Evolutionary conservation across 37 sponge, comb jelly and placozoan species (phyloP).

Genomic region (Sycon ciliatum): DNA sequence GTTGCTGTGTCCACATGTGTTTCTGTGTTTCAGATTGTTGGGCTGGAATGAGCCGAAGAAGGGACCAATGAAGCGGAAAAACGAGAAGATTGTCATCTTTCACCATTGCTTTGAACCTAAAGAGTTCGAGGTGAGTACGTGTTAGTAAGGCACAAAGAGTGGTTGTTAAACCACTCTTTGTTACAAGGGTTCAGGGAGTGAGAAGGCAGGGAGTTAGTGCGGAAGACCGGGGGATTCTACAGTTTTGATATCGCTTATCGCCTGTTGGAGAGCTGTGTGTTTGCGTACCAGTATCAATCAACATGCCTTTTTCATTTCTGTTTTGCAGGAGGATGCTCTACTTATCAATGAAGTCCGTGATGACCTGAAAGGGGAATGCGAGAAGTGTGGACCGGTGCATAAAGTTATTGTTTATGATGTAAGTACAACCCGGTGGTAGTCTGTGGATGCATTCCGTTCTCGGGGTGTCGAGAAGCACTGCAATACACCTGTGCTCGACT

Average conservation of each 20-base stretch:
- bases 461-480: no score
- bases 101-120: conserved; percentile 74
- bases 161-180: no score
- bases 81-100: conserved; percentile 73
- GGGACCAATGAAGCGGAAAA: conserved; percentile 44
- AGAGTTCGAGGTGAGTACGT: conserved; percentile 77
- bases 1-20: conserved; percentile 5
- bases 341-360: conserved; percentile 69
- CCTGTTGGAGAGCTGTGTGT: not conserved
- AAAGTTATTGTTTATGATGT: conserved; percentile 88
- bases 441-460: no score
- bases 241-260: not conserved
- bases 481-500: no score
- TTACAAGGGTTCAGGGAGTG: no score
- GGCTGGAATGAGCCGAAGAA: conserved; percentile 63
- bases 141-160: no score
- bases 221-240: no score
- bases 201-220: no score
- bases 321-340: conserved; percentile 52
- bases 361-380: conserved; percentile 78
- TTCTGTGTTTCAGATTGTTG: conserved; percentile 41
- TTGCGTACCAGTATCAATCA: not conserved
- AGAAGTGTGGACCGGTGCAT: conserved; percentile 81
- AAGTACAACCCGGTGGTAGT: conserved; percentile 22
- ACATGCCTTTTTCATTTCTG: not conserved